A percentile compares a stretch with the other conserved stretches of the same genome.
Conservation (phyloP, 2,888 invertebrate genomes). For the Nebria salina region DNA sequence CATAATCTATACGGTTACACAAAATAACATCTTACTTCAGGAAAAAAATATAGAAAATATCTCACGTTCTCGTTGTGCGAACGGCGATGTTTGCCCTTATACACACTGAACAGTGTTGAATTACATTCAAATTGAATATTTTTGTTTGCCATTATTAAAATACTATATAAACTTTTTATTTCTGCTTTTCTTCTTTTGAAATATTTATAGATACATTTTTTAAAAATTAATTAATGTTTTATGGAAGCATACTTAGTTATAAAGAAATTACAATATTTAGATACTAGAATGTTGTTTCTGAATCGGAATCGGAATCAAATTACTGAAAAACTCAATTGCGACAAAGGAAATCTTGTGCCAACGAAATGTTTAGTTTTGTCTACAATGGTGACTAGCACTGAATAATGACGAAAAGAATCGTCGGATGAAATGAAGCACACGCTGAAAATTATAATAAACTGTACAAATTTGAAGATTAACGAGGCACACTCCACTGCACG, state of each 20-base stretch:
- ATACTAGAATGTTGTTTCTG: too few species aligned
- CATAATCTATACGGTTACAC: neutral
- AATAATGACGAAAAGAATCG: neutral
- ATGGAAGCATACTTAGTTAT: too few species aligned
- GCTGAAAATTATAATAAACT: slow-evolving; percentile 1
- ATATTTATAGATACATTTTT: too few species aligned
- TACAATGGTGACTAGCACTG: neutral
- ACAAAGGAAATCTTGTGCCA: too few species aligned
- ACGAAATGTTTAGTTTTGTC: neutral
- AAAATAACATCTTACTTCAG: neutral
- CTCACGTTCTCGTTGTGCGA: neutral
- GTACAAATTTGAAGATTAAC: neutral
- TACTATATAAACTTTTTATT: too few species aligned
- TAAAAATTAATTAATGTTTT: too few species aligned
- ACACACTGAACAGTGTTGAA: neutral
- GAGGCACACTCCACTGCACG: neutral
- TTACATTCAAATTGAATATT: neutral
- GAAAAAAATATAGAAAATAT: neutral
- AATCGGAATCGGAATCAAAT: too few species aligned
- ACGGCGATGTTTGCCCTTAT: neutral
- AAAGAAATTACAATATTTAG: too few species aligned
- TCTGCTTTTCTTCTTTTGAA: too few species aligned
- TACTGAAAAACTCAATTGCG: too few species aligned
- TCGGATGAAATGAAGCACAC: neutral
- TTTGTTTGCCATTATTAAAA: neutral